Conservation (phyloP, 1,140 invertebrate genomes). For the Trissolcus basalis region DNA sequence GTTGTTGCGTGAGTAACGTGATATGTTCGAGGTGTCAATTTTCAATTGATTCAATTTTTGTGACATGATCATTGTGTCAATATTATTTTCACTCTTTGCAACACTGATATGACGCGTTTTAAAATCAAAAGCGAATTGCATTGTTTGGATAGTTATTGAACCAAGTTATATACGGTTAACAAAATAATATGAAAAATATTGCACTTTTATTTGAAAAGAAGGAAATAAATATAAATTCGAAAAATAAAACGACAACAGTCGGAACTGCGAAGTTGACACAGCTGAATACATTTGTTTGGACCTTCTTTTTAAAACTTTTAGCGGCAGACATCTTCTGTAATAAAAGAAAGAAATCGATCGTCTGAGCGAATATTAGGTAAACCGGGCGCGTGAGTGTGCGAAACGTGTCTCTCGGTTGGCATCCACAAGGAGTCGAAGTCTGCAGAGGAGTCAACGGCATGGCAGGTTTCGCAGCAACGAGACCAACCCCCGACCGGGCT, state of each 20-base stretch:
- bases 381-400: background rate
- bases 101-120: too few relatives aligned
- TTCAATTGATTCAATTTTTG: too few relatives aligned
- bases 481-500: slow-evolving; percentile 59
- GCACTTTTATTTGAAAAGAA: too few relatives aligned
- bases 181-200: background rate
- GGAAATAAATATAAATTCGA: too few relatives aligned
- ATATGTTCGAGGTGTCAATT: background rate
- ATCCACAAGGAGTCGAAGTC: slow-evolving; percentile 44
- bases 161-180: too few relatives aligned
- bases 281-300: too few relatives aligned
- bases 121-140: too few relatives aligned
- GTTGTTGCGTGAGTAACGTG: background rate
- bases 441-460: slow-evolving; percentile 34
- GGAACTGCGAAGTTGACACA: too few relatives aligned
- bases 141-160: too few relatives aligned
- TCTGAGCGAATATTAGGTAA: slow-evolving; percentile 26
- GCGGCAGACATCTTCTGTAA: background rate
- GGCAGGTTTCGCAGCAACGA: slow-evolving; percentile 46
- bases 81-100: too few relatives aligned
- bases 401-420: slow-evolving; percentile 27
- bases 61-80: too few relatives aligned
- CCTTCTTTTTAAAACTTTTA: background rate
- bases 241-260: too few relatives aligned
- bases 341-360: slow-evolving; percentile 27